Evolutionary conservation across 2,797 vertebrate genomes (phyloP).

Genomic region (Ceryle rudis): DNA sequence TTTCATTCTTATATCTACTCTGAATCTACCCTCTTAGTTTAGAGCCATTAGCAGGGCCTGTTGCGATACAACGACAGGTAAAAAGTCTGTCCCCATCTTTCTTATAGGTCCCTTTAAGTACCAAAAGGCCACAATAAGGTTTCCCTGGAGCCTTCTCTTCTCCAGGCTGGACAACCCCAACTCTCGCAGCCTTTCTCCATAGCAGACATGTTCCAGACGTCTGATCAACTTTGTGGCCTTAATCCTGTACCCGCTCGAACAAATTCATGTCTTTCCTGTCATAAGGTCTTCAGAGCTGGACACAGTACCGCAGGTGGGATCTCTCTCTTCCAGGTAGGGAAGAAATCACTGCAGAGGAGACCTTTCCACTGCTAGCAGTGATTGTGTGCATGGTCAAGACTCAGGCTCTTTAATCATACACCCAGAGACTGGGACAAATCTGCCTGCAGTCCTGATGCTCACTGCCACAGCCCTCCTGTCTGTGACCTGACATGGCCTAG

Average conservation of each 20-base stretch:
- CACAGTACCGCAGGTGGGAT: not conserved
- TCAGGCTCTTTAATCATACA: fast-evolving
- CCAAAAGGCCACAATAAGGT: not conserved
- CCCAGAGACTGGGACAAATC: not conserved
- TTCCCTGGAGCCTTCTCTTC: not conserved
- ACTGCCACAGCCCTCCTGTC: not conserved
- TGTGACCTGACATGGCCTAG: not conserved
- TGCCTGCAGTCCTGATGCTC: not conserved
- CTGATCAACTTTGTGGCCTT: not conserved
- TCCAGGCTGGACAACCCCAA: not conserved
- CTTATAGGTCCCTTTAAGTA: not conserved
- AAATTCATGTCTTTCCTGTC: not conserved
- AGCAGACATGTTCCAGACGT: not conserved
- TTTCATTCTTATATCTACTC: not conserved
- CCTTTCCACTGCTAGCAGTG: not conserved
- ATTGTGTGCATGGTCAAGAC: fast-evolving
- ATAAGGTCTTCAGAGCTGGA: not conserved
- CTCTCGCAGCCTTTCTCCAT: not conserved
- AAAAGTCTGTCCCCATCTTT: not conserved
- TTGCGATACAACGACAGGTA: not conserved
- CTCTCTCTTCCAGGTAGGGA: not conserved
- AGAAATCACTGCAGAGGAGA: not conserved
- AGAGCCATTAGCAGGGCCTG: not conserved
- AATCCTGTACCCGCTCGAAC: not conserved
- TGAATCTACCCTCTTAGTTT: not conserved